Evolutionary conservation across 2,888 invertebrate genomes (phyloP).

Genomic region (Sclerodermus sp.): DNA sequence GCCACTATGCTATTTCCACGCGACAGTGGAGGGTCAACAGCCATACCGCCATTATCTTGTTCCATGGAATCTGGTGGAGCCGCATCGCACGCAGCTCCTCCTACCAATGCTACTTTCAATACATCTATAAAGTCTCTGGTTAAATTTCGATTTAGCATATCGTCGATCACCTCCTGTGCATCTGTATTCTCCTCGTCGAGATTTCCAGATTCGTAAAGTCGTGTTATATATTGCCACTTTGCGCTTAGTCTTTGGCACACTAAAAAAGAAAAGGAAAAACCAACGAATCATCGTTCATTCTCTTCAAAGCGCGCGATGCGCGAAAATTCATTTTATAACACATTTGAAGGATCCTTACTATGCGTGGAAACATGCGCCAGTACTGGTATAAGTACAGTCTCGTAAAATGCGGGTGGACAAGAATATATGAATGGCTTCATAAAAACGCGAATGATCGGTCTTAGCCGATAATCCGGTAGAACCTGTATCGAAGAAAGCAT

Average conservation of each 20-base stretch:
- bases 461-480: conserved; percentile 83
- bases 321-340: background rate
- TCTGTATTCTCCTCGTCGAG: conserved; percentile 74
- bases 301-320: conserved; percentile 2
- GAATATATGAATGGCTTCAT: conserved; percentile 83
- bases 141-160: conserved; percentile 81
- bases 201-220: conserved; percentile 75
- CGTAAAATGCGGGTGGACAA: conserved; percentile 82
- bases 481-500: conserved; percentile 57
- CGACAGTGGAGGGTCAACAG: conserved; percentile 60
- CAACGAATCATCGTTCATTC: background rate
- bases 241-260: conserved; percentile 66
- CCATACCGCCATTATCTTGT: conserved; percentile 71
- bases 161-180: conserved; percentile 82
- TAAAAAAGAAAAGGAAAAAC: conserved; percentile 17
- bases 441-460: conserved; percentile 81
- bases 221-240: conserved; percentile 80
- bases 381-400: conserved; percentile 75
- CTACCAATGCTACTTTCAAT: conserved; percentile 75
- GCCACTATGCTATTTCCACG: conserved; percentile 59
- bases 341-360: conserved; percentile 66
- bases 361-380: conserved; percentile 77
- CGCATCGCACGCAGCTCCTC: conserved; percentile 65
- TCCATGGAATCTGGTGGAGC: conserved; percentile 64
- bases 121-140: conserved; percentile 88